phyloP scores from a whole-genome alignment of 2,888 invertebrate species.

The Rhagonycha lutea region DNA sequence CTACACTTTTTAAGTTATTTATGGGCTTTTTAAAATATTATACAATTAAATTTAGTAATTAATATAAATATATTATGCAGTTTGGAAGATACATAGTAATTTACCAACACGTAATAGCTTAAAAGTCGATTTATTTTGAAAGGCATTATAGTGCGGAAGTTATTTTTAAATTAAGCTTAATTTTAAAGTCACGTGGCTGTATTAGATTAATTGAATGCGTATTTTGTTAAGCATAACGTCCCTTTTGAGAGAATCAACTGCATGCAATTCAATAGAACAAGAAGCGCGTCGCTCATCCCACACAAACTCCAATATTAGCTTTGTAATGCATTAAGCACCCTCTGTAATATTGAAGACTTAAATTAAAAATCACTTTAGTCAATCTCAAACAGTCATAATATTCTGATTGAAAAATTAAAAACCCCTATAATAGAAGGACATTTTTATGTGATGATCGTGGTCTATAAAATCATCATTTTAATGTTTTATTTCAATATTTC shows the following conservation, averaged over 20 bases:
- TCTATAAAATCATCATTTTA: not conserved
- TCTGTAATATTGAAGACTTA: constrained; percentile 14
- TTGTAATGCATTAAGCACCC: constrained; percentile 27
- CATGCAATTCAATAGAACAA: constrained; percentile 11
- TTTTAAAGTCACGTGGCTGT: constrained; percentile 18
- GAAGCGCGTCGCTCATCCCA: constrained; percentile 15
- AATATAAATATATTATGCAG: not conserved
- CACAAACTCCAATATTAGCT: constrained; percentile 21
- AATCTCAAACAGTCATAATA: constrained; percentile 27
- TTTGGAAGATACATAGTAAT: not conserved
- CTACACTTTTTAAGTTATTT: too few relatives aligned
- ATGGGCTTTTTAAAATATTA: too few relatives aligned
- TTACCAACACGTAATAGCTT: not conserved
- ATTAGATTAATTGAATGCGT: constrained; percentile 22
- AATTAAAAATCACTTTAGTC: constrained; percentile 30
- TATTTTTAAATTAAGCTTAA: not conserved
- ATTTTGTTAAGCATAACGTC: constrained; percentile 22
- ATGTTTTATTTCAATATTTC: not conserved
- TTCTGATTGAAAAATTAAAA: constrained; percentile 28
- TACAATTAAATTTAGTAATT: not conserved
- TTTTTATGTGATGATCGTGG: not conserved
- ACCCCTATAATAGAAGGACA: not conserved
- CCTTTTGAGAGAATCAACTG: constrained; percentile 15
- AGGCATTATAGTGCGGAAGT: not conserved
- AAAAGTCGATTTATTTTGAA: not conserved